A percentile compares a stretch with the other conserved stretches of the same genome.
Evolutionary conservation across 2,113 vertebrate genomes (phyloP).

Genomic region (Peromyscus leucopus): DNA sequence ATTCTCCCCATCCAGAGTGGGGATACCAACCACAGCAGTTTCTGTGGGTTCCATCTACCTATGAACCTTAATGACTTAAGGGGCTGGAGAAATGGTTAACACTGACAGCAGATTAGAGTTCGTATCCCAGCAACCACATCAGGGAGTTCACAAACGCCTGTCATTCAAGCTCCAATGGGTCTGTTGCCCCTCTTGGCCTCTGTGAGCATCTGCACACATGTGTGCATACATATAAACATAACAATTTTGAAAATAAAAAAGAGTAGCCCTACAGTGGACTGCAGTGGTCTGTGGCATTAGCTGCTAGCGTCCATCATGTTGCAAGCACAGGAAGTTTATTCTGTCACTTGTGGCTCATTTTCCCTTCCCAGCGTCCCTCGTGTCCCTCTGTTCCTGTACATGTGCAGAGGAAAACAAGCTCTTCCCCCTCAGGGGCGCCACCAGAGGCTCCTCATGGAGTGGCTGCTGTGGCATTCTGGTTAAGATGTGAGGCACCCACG

Average conservation of each 20-base stretch:
- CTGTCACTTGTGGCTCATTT: background rate
- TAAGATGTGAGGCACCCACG: background rate
- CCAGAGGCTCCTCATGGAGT: background rate
- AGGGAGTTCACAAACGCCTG: background rate
- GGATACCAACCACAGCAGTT: background rate
- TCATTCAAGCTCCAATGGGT: background rate
- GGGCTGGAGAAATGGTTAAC: background rate
- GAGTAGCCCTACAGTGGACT: background rate
- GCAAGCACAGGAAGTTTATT: background rate
- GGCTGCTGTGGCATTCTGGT: background rate
- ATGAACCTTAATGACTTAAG: background rate
- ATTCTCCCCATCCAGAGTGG: background rate
- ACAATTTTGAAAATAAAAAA: background rate
- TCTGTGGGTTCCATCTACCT: background rate
- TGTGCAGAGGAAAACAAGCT: background rate
- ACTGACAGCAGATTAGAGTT: background rate
- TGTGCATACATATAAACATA: background rate
- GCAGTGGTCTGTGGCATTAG: background rate
- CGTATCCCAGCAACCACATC: background rate
- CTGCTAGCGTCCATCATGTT: background rate
- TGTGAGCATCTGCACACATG: background rate
- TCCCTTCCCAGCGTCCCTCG: background rate
- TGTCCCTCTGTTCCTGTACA: background rate
- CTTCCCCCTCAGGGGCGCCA: fast-evolving
- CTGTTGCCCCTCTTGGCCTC: background rate